Conservation (phyloP, 2,113 vertebrate species). For the Strix aluco region DNA sequence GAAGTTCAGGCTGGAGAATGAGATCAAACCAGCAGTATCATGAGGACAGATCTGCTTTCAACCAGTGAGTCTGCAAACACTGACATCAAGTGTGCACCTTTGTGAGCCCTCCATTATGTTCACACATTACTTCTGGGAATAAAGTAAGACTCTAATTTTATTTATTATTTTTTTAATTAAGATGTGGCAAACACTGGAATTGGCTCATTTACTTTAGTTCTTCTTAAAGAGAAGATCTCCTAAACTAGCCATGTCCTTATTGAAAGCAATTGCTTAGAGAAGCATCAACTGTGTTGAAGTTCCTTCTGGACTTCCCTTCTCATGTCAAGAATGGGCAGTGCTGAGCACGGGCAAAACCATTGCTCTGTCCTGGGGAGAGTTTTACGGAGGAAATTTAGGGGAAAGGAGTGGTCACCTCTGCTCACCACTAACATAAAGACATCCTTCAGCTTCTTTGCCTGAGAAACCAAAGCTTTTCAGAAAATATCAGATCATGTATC, state of each 20-base stretch:
- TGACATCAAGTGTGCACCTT: neutral
- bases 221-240: neutral
- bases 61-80: rapidly evolving
- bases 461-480: neutral
- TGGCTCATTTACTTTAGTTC: neutral
- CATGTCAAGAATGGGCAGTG: neutral
- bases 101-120: neutral
- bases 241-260: rapidly evolving
- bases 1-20: neutral
- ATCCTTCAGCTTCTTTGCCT: neutral
- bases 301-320: neutral
- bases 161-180: too few species aligned
- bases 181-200: neutral
- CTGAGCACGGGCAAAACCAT: neutral
- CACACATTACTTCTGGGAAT: neutral
- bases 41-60: neutral
- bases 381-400: neutral
- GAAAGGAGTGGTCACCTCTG: neutral
- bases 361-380: neutral
- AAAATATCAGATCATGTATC: neutral
- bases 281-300: neutral
- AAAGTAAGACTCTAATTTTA: neutral
- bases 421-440: neutral
- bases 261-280: neutral
- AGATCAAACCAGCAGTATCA: neutral